phyloP scores from a whole-genome alignment of 1,140 invertebrate species.

The Dendroctonus ponderosae region DNA sequence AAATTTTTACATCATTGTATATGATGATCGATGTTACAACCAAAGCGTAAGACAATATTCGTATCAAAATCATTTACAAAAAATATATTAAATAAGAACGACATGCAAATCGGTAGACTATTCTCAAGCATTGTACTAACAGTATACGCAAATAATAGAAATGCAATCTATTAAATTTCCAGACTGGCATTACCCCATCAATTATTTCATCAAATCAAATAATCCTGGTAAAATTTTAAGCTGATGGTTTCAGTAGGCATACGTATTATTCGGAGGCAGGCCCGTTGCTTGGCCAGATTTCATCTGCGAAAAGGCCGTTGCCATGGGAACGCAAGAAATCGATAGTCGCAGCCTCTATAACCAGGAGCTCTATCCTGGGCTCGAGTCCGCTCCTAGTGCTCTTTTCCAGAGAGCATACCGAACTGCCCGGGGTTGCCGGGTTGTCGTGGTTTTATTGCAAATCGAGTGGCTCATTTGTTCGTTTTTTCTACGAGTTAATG shows the following conservation, averaged over 20 bases:
- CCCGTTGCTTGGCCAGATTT: constrained; percentile 29
- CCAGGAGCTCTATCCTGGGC: constrained; percentile 20
- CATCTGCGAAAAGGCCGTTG: constrained; percentile 31
- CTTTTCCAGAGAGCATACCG: constrained; percentile 13
- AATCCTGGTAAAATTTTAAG: constrained; percentile 17
- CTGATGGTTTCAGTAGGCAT: constrained; percentile 9
- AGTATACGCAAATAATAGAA: too few species aligned
- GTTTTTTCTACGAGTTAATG: background rate
- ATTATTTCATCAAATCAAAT: background rate
- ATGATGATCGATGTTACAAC: too few species aligned
- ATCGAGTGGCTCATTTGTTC: constrained; percentile 5
- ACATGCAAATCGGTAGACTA: too few species aligned
- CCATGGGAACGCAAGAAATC: constrained; percentile 23
- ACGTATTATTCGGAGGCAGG: constrained; percentile 27
- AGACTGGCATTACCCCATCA: too few species aligned
- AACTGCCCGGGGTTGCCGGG: constrained; percentile 11
- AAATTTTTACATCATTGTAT: too few species aligned
- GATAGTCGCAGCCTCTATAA: constrained; percentile 28
- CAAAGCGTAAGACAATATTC: too few species aligned
- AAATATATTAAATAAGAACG: too few species aligned
- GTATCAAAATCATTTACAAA: too few species aligned
- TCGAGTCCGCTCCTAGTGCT: constrained; percentile 2
- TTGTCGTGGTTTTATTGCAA: constrained; percentile 20
- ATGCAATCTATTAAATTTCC: too few species aligned
- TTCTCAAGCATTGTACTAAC: too few species aligned